Evolutionary conservation across 2,888 invertebrate genomes (phyloP).

Genomic region (Rambutsinella grinnellia): DNA sequence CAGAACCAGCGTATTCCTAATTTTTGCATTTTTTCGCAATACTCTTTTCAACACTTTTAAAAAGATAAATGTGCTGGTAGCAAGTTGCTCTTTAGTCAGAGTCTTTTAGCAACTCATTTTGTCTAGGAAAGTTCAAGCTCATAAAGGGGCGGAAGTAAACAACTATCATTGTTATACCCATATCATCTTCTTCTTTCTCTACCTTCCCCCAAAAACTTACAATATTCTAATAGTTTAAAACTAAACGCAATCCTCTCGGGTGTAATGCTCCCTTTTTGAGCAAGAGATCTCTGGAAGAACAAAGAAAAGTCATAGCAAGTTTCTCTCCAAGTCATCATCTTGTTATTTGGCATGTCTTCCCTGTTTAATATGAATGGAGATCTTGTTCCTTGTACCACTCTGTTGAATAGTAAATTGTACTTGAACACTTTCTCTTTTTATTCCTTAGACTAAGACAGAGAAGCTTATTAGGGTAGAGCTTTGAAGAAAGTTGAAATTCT

Average conservation of each 20-base stretch:
- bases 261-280: slow-evolving; percentile 12
- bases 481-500: background rate
- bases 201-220: background rate
- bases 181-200: background rate
- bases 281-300: too few relatives aligned
- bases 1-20: too few relatives aligned
- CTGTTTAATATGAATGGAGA: background rate
- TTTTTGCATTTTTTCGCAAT: background rate
- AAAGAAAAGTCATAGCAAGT: background rate
- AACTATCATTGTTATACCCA: slow-evolving; percentile 12
- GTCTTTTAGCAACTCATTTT: slow-evolving; percentile 16
- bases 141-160: slow-evolving; percentile 16
- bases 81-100: too few relatives aligned
- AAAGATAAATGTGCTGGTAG: too few relatives aligned
- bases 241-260: slow-evolving; percentile 25
- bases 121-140: slow-evolving; percentile 3
- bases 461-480: background rate
- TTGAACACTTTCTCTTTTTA: background rate
- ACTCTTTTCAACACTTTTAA: background rate
- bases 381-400: background rate
- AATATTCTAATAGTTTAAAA: slow-evolving; percentile 3
- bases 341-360: background rate
- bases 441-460: background rate
- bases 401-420: background rate
- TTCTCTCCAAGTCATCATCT: background rate